Evolutionary conservation across 2,888 invertebrate species (phyloP).

Genomic region (Apocheima hispidaria): DNA sequence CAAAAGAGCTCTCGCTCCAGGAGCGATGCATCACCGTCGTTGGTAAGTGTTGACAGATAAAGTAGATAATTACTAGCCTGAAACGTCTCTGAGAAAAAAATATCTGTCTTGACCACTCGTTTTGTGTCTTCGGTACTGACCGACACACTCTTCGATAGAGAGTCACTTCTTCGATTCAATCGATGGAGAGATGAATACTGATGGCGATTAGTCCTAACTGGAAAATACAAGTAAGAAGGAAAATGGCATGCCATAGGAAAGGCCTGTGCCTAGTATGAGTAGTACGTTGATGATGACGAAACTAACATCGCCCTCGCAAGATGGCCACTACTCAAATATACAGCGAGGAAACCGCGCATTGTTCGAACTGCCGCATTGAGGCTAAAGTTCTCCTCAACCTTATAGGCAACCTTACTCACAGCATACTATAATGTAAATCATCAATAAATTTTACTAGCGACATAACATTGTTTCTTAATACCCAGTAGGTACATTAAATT

Average conservation of each 20-base stretch:
- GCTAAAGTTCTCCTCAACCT: too few species aligned
- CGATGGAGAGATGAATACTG: background rate
- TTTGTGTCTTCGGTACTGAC: too few species aligned
- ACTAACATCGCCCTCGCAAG: background rate
- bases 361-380: background rate
- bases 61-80: background rate
- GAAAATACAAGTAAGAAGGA: background rate
- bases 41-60: slow-evolving; percentile 78
- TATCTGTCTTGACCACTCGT: too few species aligned
- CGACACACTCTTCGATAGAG: too few species aligned
- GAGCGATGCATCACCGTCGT: slow-evolving; percentile 98
- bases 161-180: too few species aligned
- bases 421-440: background rate
- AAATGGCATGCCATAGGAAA: background rate
- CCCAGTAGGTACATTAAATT: background rate
- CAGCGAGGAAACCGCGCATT: background rate
- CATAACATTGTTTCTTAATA: background rate
- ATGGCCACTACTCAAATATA: background rate
- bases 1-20: slow-evolving; percentile 96
- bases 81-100: background rate
- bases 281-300: background rate
- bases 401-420: slow-evolving; percentile 7
- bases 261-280: background rate
- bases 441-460: background rate
- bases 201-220: background rate